Evolutionary conservation across 2,888 invertebrate genomes (phyloP).

Genomic region (Pasiphila rectangulata): DNA sequence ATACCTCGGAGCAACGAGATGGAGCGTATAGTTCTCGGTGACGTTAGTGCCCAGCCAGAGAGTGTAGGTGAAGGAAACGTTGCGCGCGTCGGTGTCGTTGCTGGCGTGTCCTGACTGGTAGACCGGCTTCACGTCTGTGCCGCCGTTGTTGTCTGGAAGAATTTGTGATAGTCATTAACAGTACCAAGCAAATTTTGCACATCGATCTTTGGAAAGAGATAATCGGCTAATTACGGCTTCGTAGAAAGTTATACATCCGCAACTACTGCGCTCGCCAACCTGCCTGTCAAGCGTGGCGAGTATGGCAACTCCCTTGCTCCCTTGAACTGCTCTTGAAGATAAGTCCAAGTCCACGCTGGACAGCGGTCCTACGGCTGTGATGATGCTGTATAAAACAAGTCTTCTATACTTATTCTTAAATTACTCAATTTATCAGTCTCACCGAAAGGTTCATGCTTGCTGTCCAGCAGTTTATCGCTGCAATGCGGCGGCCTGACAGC

Average conservation of each 20-base stretch:
- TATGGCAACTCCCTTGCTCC: not conserved
- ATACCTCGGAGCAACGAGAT: slow-evolving; percentile 85
- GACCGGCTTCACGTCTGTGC: slow-evolving; percentile 67
- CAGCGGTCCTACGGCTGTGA: too few relatives aligned
- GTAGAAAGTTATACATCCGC: too few relatives aligned
- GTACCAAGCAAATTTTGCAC: not conserved
- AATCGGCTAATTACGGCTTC: too few relatives aligned
- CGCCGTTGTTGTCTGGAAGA: slow-evolving; percentile 75
- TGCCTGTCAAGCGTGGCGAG: too few relatives aligned
- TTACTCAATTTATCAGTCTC: slow-evolving; percentile 17
- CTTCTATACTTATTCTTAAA: too few relatives aligned
- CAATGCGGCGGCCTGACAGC: slow-evolving; percentile 82
- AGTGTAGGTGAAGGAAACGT: slow-evolving; percentile 90
- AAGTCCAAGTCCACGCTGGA: too few relatives aligned
- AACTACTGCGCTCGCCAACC: too few relatives aligned
- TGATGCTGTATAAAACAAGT: too few relatives aligned
- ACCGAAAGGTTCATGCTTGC: slow-evolving; percentile 77
- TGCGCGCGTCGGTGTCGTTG: slow-evolving; percentile 83
- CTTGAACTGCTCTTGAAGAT: too few relatives aligned
- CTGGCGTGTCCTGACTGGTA: slow-evolving; percentile 73
- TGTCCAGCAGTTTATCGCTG: slow-evolving; percentile 76
- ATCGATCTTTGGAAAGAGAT: too few relatives aligned
- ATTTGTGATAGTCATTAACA: too few relatives aligned
- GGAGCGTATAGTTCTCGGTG: slow-evolving; percentile 89
- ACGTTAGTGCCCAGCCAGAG: slow-evolving; percentile 94